These are phyloP conservation scores for Lepidotrigona ventralis DNA, from an alignment of 1,140 invertebrate genomes.

Conservation along the genomic window DNA sequence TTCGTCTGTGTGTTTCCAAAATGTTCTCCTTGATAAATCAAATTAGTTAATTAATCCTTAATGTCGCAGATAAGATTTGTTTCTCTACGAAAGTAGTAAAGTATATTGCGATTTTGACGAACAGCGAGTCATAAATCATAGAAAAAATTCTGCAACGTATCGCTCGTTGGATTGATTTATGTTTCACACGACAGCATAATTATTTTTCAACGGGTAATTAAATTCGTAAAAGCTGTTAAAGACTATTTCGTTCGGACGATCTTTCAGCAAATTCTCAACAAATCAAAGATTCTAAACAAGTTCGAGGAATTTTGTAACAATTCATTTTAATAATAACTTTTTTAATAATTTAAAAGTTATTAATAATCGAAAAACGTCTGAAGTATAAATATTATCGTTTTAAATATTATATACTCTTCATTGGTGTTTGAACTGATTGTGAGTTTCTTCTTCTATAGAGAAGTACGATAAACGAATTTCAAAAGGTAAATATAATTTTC, in stretches of 20 bases:
- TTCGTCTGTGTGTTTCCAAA: too few relatives aligned
- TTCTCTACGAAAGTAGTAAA: background rate
- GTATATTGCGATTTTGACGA: background rate
- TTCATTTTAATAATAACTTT: too few relatives aligned
- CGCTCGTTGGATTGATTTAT: background rate
- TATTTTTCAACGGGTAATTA: conserved; percentile 11
- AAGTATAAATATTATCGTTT: too few relatives aligned
- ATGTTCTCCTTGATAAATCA: too few relatives aligned
- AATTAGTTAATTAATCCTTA: background rate
- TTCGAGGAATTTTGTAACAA: background rate
- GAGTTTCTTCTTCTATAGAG: background rate
- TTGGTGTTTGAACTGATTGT: background rate
- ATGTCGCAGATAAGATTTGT: background rate
- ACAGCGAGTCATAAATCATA: background rate
- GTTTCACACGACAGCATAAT: conserved; percentile 2
- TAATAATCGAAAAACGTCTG: background rate
- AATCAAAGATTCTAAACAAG: too few relatives aligned
- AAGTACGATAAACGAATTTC: background rate
- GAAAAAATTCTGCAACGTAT: conserved; percentile 4
- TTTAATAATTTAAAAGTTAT: background rate
- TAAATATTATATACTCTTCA: background rate
- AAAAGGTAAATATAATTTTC: background rate
- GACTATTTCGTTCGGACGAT: background rate
- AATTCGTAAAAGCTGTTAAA: background rate
- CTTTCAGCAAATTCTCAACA: background rate